phyloP scores from a whole-genome alignment of 1,140 invertebrate species.

The Dolichoris vasculosae region DNA sequence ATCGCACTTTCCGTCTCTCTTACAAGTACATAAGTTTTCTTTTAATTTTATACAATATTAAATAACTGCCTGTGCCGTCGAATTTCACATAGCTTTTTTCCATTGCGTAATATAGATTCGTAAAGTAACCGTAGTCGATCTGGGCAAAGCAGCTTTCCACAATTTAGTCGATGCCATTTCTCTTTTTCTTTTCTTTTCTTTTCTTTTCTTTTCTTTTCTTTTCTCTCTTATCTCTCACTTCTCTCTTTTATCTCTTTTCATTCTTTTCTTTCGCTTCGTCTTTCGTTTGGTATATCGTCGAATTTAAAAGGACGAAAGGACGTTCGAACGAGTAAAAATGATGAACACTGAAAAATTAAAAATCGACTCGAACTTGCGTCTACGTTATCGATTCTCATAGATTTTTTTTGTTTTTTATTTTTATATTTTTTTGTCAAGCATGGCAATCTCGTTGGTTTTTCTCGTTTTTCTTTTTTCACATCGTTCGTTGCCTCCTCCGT shows the following conservation, averaged over 20 bases:
- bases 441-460: conserved; percentile 20
- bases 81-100: conserved; percentile 52
- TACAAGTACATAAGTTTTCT: conserved; percentile 56
- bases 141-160: conserved; percentile 1
- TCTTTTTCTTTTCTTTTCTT: too few relatives aligned
- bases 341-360: not conserved
- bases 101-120: conserved; percentile 22
- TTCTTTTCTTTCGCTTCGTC: too few relatives aligned
- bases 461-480: too few relatives aligned
- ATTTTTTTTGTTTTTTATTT: conserved; percentile 28
- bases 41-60: conserved; percentile 69
- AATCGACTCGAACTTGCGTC: conserved; percentile 18
- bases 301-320: conserved; percentile 38
- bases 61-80: conserved; percentile 61
- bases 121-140: conserved; percentile 20
- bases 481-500: not conserved
- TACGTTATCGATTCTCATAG: conserved; percentile 25
- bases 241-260: too few relatives aligned
- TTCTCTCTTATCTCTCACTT: too few relatives aligned
- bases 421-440: conserved; percentile 6
- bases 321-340: conserved; percentile 37
- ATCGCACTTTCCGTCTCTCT: conserved; percentile 50
- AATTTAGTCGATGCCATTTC: conserved; percentile 45
- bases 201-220: too few relatives aligned
- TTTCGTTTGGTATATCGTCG: not conserved